Percentiles rank a stretch among this genome's conserved stretches.
Conservation (phyloP, 1,140 invertebrate species). For the Cotesia vestalis region DNA sequence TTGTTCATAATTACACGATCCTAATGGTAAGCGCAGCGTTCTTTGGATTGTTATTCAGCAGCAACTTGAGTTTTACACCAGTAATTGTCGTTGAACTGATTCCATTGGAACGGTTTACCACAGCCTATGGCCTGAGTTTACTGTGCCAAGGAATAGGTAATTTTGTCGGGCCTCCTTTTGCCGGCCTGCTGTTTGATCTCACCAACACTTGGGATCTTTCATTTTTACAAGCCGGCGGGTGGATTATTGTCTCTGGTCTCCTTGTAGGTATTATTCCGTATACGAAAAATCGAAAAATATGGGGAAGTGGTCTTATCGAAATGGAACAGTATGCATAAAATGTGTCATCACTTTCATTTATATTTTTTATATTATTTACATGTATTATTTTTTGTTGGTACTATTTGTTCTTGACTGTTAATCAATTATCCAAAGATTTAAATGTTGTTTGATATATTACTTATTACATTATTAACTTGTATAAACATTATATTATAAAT, state of each 20-base stretch:
- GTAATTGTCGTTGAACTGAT: constrained; percentile 85
- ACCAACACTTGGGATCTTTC: constrained; percentile 77
- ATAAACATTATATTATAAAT: too few relatives aligned
- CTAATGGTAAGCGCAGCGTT: constrained; percentile 70
- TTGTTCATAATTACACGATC: constrained; percentile 70
- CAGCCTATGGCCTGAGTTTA: constrained; percentile 86
- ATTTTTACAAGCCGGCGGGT: constrained; percentile 79
- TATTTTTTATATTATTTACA: too few relatives aligned
- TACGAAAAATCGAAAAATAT: constrained; percentile 73
- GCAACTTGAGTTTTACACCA: constrained; percentile 87
- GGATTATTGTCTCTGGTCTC: constrained; percentile 79
- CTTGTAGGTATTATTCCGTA: constrained; percentile 75
- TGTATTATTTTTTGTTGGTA: too few relatives aligned
- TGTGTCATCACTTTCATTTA: too few relatives aligned
- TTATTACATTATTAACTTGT: too few relatives aligned
- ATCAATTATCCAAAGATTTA: too few relatives aligned
- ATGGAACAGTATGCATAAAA: constrained; percentile 60
- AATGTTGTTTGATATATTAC: too few relatives aligned
- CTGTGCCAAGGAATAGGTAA: constrained; percentile 84
- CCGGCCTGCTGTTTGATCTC: constrained; percentile 76
- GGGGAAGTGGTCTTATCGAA: constrained; percentile 71
- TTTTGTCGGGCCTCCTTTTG: constrained; percentile 73
- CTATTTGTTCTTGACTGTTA: too few relatives aligned
- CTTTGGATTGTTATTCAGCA: constrained; percentile 87
- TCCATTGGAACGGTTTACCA: constrained; percentile 83